These are phyloP conservation scores for Mastigias papua DNA, from an alignment of 30 jellyfish, hydroid and myxozoan species.

Conservation along the genomic window DNA sequence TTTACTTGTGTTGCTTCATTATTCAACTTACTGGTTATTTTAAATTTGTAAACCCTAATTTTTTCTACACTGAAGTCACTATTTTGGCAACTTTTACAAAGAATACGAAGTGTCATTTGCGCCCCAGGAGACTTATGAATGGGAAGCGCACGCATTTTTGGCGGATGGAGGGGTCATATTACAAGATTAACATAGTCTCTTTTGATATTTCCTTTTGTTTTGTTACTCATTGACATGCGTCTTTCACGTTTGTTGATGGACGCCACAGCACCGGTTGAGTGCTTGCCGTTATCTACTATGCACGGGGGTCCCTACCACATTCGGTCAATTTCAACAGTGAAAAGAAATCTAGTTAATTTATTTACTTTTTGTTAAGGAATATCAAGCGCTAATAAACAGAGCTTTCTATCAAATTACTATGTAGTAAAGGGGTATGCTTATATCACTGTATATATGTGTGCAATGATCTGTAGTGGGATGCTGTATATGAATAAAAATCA, in stretches of 20 bases:
- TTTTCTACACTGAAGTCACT: no score
- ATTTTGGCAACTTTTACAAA: not conserved
- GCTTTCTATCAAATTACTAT: no score
- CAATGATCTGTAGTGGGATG: not conserved
- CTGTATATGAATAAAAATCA: not conserved
- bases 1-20: not conserved
- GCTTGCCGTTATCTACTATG: constrained; percentile 52
- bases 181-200: constrained; percentile 51
- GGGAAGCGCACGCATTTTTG: constrained; percentile 62
- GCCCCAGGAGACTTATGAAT: constrained; percentile 57
- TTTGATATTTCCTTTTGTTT: constrained; percentile 46
- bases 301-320: constrained; percentile 50
- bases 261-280: constrained; percentile 81
- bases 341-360: constrained; percentile 16
- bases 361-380: not conserved
- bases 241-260: constrained; percentile 65
- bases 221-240: constrained; percentile 57
- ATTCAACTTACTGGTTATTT: not conserved
- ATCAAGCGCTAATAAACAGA: not conserved
- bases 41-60: no score
- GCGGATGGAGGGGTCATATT: constrained; percentile 65
- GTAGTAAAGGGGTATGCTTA: no score
- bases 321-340: not conserved
- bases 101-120: not conserved
- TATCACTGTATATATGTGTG: not conserved